These are phyloP conservation scores for Abrostola triplasia DNA, from an alignment of 2,888 invertebrate species.

Conservation along the genomic window DNA sequence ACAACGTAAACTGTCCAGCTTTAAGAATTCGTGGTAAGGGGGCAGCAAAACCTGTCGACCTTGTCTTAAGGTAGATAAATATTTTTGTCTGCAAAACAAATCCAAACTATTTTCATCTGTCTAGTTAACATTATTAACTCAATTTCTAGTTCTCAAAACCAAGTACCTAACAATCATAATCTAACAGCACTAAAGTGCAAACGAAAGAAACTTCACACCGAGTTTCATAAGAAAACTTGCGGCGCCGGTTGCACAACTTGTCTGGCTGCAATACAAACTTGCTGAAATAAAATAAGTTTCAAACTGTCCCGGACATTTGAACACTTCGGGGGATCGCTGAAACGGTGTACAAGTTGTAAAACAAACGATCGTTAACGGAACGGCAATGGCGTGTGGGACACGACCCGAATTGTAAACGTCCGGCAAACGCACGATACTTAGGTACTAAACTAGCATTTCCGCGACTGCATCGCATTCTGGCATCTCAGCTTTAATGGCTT, in stretches of 20 bases:
- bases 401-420: slow-evolving; percentile 17
- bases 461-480: no score
- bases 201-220: slow-evolving; percentile 10
- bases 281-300: slow-evolving; percentile 46
- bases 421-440: not conserved
- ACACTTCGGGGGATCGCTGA: slow-evolving; percentile 25
- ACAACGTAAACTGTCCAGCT: no score
- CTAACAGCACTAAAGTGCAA: not conserved
- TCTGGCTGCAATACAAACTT: slow-evolving; percentile 37
- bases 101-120: no score
- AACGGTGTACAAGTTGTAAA: slow-evolving; percentile 39
- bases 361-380: slow-evolving; percentile 28
- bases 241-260: slow-evolving; percentile 29
- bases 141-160: not conserved
- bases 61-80: no score
- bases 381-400: slow-evolving; percentile 21
- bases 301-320: slow-evolving; percentile 42
- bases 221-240: slow-evolving; percentile 33
- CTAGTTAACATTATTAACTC: not conserved
- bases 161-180: not conserved
- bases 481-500: no score
- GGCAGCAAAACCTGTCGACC: no score
- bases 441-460: not conserved
- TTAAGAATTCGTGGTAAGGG: no score
- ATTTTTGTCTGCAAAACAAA: no score